Base-by-base conservation (phyloP, 2,113 vertebrate species). In the Heliornis fulica region DNA sequence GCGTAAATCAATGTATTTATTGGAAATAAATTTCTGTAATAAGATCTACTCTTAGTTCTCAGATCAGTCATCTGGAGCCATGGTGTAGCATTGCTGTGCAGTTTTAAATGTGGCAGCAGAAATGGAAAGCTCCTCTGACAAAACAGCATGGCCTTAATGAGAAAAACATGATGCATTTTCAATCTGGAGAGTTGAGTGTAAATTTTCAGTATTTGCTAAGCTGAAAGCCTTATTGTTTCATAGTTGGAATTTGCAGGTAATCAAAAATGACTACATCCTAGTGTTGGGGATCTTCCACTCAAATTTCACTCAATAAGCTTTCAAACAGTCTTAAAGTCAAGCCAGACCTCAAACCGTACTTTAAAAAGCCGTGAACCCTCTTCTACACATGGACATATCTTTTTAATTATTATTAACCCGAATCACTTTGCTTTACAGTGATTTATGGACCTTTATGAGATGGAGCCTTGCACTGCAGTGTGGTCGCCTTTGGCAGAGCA, bases 191-290 rank as follows among this genome's bases (percentile, higher is more conserved):
- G n/a, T 22, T 61, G 66, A 85, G 77, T 81, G 64, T 89, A 95
- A 94, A 91, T 96, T 87, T 93, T 94, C 87, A 91, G 57, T 88
- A 85, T 95, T 96, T 91, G 59, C 36, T 94, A 90, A 93, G 84
- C 78, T 90, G 63, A 90, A 91, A 91, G 63, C 36, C 50, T 89
- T 94, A 61, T 93, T 93, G 36, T 91, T 96, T 94, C 91, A 87
- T 85, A 90, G 77, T 70, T 90, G 78, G 66, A 96, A 93, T 94
- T 87, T 95, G 83, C 87, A 94, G 43, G 70, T 91, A 96, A 91
- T 96, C 74, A 95, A 91, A 95, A 93, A 94, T 91, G 40, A 76
- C 89, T 94, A 45, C 70, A 70, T 80, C 70, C 36, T 87, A 59
- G 16, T 38, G n/a, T 57, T 76, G 18, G 26, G 84, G 91, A 94